Percentiles rank a stretch among this genome's conserved stretches.
These are phyloP conservation scores for Ormyrus pomaceus DNA, from an alignment of 2,888 invertebrate genomes.

Conservation along the genomic window DNA sequence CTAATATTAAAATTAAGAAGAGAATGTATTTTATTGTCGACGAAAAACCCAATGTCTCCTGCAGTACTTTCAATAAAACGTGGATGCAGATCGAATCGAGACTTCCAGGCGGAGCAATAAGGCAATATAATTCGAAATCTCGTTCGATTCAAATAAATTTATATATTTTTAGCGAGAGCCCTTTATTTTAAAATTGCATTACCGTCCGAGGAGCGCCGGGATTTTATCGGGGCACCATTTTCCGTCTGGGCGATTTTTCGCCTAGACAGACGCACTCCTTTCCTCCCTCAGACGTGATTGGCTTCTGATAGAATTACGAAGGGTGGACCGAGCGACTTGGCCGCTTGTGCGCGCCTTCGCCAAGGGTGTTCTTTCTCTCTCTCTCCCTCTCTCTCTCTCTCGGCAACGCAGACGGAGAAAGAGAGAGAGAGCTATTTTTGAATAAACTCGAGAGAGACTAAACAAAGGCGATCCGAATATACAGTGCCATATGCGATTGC, in stretches of 20 bases:
- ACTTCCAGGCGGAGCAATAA: no score
- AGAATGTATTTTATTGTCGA: no score
- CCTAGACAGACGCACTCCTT: conserved; percentile 62
- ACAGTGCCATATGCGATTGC: conserved; percentile 40
- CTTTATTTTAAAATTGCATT: conserved; percentile 52
- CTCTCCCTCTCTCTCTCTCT: conserved; percentile 12
- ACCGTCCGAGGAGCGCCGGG: conserved; percentile 29
- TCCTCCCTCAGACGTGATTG: conserved; percentile 71
- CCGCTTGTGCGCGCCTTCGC: conserved; percentile 32
- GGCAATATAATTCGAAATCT: no score
- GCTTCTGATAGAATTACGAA: conserved; percentile 74
- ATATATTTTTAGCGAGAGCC: not conserved
- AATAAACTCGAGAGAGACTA: conserved; percentile 28
- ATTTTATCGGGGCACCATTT: conserved; percentile 56
- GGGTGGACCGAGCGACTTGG: conserved; percentile 62
- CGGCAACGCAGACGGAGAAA: not conserved
- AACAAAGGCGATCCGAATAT: conserved; percentile 41
- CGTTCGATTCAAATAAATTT: conserved; percentile 28
- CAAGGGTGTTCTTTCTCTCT: conserved; percentile 36
- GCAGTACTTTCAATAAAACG: no score
- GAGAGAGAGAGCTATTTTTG: conserved; percentile 5
- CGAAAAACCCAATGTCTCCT: no score
- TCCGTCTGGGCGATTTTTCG: conserved; percentile 67
- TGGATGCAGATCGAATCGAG: no score
- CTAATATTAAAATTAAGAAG: no score